Evolutionary conservation across 2,113 vertebrate genomes (phyloP).

Genomic region (Apodemus sylvaticus): DNA sequence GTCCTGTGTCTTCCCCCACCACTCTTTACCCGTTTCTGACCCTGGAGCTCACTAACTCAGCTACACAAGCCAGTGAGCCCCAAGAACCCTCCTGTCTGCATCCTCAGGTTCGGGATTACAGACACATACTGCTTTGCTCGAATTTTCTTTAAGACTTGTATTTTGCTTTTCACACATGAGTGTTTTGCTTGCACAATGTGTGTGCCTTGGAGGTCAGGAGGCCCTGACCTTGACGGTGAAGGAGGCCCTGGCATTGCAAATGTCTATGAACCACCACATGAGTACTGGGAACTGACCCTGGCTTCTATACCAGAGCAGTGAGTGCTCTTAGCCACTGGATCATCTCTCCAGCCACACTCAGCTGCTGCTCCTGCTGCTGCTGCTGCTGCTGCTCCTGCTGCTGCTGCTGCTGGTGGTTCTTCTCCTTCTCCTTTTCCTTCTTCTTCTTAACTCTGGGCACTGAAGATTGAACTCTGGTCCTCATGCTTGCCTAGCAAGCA

Average conservation of each 20-base stretch:
- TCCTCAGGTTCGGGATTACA: neutral
- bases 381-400: rapidly evolving
- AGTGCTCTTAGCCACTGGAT: neutral
- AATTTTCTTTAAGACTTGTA: no score
- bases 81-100: no score
- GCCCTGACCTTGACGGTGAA: no score
- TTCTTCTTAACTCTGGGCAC: neutral
- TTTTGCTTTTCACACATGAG: neutral
- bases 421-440: rapidly evolving
- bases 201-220: neutral
- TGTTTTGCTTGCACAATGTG: neutral
- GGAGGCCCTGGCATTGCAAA: neutral
- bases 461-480: neutral
- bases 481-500: neutral
- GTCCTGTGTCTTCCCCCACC: neutral
- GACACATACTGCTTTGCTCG: neutral
- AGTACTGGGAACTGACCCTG: neutral
- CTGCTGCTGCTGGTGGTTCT: neutral
- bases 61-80: neutral
- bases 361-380: neutral
- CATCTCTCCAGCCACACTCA: neutral
- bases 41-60: neutral
- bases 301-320: neutral
- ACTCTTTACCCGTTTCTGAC: neutral
- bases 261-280: neutral